Evolutionary conservation across 2,888 invertebrate genomes (phyloP).

Genomic region (Aquatica leii): DNA sequence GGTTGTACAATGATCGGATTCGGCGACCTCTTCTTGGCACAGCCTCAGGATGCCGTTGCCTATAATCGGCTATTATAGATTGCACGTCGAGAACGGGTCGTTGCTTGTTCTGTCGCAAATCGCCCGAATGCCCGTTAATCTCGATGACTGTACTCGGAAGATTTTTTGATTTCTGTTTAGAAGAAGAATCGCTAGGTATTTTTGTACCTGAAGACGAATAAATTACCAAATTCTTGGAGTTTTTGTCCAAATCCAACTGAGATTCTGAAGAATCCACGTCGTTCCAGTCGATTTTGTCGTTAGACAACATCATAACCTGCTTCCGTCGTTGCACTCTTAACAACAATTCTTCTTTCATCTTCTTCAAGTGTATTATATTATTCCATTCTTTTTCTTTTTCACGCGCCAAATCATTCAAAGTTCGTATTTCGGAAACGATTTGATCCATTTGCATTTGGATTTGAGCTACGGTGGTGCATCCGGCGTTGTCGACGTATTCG

Average conservation of each 20-base stretch:
- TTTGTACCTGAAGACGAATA: slow-evolving; percentile 36
- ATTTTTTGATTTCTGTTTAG: slow-evolving; percentile 34
- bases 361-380: slow-evolving; percentile 80
- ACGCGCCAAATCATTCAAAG: slow-evolving; percentile 75
- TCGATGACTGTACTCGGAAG: slow-evolving; percentile 58
- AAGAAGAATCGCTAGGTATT: slow-evolving; percentile 15
- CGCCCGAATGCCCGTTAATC: slow-evolving; percentile 67
- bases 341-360: slow-evolving; percentile 84
- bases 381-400: slow-evolving; percentile 90
- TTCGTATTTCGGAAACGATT: slow-evolving; percentile 72
- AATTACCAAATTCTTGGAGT: slow-evolving; percentile 16
- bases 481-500: slow-evolving; percentile 71
- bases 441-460: slow-evolving; percentile 72
- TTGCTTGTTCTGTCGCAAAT: slow-evolving; percentile 67
- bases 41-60: slow-evolving; percentile 77
- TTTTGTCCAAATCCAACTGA: slow-evolving; percentile 24
- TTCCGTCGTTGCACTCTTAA: slow-evolving; percentile 75
- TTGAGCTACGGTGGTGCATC: slow-evolving; percentile 68
- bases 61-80: slow-evolving; percentile 82
- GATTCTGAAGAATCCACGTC: slow-evolving; percentile 41
- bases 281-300: slow-evolving; percentile 44
- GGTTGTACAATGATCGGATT: slow-evolving; percentile 64
- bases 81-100: slow-evolving; percentile 84
- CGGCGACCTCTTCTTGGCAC: slow-evolving; percentile 74
- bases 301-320: slow-evolving; percentile 64